Conservation (phyloP, 2,888 invertebrate genomes). For the Axea sp. region DNA sequence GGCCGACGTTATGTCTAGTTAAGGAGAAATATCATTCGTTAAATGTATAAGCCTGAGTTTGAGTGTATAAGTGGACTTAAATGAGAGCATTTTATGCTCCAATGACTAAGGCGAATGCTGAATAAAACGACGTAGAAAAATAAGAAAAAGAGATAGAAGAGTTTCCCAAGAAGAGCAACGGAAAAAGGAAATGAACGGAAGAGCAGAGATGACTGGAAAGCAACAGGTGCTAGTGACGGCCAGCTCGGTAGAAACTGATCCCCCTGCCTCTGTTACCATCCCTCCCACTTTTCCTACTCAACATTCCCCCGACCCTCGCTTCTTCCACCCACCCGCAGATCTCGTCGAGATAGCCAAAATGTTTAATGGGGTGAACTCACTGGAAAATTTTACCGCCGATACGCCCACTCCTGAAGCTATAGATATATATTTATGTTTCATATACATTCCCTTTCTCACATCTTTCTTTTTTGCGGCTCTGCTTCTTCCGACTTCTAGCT, state of each 20-base stretch:
- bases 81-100: conserved; percentile 62
- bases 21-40: conserved; percentile 58
- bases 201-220: conserved; percentile 72
- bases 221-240: conserved; percentile 77
- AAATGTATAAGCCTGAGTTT: conserved; percentile 57
- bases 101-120: conserved; percentile 61
- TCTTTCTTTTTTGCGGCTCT: conserved; percentile 17
- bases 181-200: conserved; percentile 62
- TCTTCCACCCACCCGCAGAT: conserved; percentile 68
- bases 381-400: conserved; percentile 74
- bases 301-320: conserved; percentile 62
- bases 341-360: conserved; percentile 76
- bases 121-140: conserved; percentile 53
- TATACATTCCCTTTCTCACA: conserved; percentile 18
- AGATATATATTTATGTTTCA: conserved; percentile 63
- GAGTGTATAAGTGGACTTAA: conserved; percentile 63
- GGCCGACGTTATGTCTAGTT: conserved; percentile 53
- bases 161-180: conserved; percentile 59
- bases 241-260: conserved; percentile 70
- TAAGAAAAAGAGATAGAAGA: conserved; percentile 52
- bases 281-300: conserved; percentile 60
- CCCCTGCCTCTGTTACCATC: conserved; percentile 23
- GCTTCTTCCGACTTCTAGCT: conserved; percentile 10
- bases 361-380: conserved; percentile 79
- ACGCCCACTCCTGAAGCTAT: conserved; percentile 68